These are phyloP conservation scores for Istiophorus platypterus DNA, from an alignment of 2,113 vertebrate species.

Conservation along the genomic window DNA sequence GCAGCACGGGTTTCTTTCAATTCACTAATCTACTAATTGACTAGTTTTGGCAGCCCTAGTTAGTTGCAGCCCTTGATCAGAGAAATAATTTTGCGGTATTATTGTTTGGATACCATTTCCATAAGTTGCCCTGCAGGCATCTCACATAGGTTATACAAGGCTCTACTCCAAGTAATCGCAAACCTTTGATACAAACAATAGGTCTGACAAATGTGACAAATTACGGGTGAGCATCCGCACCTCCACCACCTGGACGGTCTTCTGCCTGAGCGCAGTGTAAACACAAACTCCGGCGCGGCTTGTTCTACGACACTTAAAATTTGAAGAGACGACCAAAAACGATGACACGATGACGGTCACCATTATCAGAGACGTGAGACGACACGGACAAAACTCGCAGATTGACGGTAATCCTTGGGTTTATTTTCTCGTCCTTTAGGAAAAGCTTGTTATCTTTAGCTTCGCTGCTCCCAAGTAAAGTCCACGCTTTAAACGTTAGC, in stretches of 20 bases:
- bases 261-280: neutral
- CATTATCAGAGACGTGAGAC: neutral
- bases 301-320: neutral
- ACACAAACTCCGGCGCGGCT: neutral
- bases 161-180: neutral
- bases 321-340: neutral
- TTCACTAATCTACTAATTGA: neutral
- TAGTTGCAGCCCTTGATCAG: neutral
- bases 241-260: neutral
- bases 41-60: neutral
- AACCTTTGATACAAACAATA: neutral
- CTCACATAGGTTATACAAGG: too few species aligned
- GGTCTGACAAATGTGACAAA: too few species aligned
- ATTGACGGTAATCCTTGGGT: neutral
- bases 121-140: neutral
- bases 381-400: neutral
- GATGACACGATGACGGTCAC: too few species aligned
- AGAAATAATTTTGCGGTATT: neutral
- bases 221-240: neutral
- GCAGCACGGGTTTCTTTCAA: too few species aligned
- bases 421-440: neutral
- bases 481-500: conserved; percentile 41
- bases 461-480: neutral
- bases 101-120: neutral
- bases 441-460: neutral